Evolutionary conservation across 2,797 vertebrate genomes (phyloP), one percentile per base, ranked within the genome.

Genomic region (Tokudaia tokunoshimensis): DNA sequence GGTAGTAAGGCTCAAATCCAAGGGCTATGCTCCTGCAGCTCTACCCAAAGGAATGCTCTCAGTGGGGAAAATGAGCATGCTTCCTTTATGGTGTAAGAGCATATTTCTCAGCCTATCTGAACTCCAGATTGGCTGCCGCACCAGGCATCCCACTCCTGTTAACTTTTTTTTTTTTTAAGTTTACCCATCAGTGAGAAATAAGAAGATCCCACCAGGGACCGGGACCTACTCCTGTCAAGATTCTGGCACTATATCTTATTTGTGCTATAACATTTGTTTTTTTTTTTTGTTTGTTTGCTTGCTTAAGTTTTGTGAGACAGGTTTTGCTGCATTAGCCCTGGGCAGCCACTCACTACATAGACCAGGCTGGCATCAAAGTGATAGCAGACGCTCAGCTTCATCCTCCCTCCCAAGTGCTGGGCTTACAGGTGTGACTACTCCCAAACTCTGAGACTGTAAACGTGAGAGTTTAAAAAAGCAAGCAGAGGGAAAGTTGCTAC

Each of bases 221-320:
- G 78, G 63, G 72, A 67, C 50, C 82, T 89, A 91, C 63, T 81
- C 74, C 82, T 96, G 52, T 86, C 91, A 97, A 76, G 79, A 94
- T 74, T 57, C n/a, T 81, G 88, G 95, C 82, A 95, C 90, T 94
- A 0, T 89, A 86, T 96, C 95, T 96, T 52, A 94, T 96, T 88
- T 67, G 91, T 24, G 13, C 76, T 74, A 14, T 81, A 55, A 90
- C 34, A 92, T 90, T 93, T 92, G 67, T 19, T 92, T 74, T 57
- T 3, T 47, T 47, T 47, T 1, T 55, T 63, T 83, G 26, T 11
- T 47, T 65, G 10, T 4, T 61, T 31, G 34, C 14, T 26, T 29
- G 22, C 2, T 61, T 84, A 15, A 37, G 63, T 37, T 74, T 88
- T 41, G n/a, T 41, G 74, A 19, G 41, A 17, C 4, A 3, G 17